Percentiles rank a stretch among this genome's conserved stretches.
phyloP scores from a whole-genome alignment of 1,140 invertebrate species.

The Lepidostoma basale region DNA sequence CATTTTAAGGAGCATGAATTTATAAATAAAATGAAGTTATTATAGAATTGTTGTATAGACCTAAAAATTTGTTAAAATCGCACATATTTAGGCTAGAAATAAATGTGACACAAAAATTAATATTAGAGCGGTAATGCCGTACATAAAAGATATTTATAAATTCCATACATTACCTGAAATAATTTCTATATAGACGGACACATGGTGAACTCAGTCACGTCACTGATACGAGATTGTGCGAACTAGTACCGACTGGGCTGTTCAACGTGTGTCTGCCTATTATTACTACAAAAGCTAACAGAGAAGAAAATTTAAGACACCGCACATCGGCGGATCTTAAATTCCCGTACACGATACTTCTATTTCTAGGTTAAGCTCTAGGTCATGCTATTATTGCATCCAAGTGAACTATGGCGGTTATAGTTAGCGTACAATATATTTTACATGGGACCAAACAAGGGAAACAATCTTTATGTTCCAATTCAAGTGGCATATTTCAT shows the following conservation, averaged over 20 bases:
- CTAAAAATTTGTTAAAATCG: too few relatives aligned
- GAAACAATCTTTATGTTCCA: too few relatives aligned
- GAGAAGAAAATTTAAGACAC: constrained; percentile 29
- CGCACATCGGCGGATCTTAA: constrained; percentile 20
- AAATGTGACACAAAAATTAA: too few relatives aligned
- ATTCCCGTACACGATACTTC: constrained; percentile 38
- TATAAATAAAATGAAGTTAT: too few relatives aligned
- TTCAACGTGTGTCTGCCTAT: constrained; percentile 29
- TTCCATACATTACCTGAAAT: constrained; percentile 39
- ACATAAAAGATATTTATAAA: not conserved
- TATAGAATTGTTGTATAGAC: too few relatives aligned
- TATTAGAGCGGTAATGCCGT: constrained; percentile 43
- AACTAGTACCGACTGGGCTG: too few relatives aligned
- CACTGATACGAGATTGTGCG: not conserved
- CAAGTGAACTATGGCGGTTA: constrained; percentile 35
- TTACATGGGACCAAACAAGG: constrained; percentile 27
- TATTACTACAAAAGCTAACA: constrained; percentile 44
- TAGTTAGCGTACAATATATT: constrained; percentile 36
- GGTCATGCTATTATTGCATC: constrained; percentile 44
- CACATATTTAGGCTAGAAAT: too few relatives aligned
- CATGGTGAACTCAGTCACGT: not conserved
- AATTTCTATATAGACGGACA: too few relatives aligned
- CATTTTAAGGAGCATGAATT: too few relatives aligned
- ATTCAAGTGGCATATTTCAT: too few relatives aligned
- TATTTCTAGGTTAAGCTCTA: constrained; percentile 42